These are phyloP conservation scores for Condylostylus longicornis DNA, from an alignment of 1,140 invertebrate genomes.

Conservation along the genomic window DNA sequence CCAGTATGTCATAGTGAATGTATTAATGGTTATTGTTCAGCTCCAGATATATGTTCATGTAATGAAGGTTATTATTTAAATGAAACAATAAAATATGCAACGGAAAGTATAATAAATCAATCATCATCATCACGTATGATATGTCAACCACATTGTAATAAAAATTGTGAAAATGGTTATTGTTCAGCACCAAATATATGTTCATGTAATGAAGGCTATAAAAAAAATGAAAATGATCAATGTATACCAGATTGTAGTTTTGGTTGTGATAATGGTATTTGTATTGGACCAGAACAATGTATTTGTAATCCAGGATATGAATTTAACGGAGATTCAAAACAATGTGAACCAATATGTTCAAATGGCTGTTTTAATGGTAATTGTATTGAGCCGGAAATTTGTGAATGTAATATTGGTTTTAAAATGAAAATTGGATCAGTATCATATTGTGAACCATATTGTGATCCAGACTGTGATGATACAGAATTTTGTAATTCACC, in stretches of 20 bases:
- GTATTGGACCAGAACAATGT: slow-evolving; percentile 39
- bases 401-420: slow-evolving; percentile 45
- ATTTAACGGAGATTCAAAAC: slow-evolving; percentile 19
- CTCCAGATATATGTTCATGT: slow-evolving; percentile 35
- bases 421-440: slow-evolving; percentile 4
- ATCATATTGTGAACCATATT: slow-evolving; percentile 30
- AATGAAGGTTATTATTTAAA: slow-evolving; percentile 6
- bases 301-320: slow-evolving; percentile 41
- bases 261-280: slow-evolving; percentile 39
- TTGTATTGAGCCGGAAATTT: slow-evolving; percentile 32
- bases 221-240: slow-evolving; percentile 15
- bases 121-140: slow-evolving; percentile 12
- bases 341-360: slow-evolving; percentile 18
- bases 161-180: slow-evolving; percentile 35
- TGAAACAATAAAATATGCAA: slow-evolving; percentile 4
- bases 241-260: slow-evolving; percentile 37
- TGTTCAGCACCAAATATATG: slow-evolving; percentile 37
- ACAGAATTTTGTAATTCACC: slow-evolving; percentile 15
- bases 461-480: slow-evolving; percentile 23
- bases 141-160: slow-evolving; percentile 20
- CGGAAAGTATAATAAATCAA: neutral
- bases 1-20: slow-evolving; percentile 36
- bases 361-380: slow-evolving; percentile 27
- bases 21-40: slow-evolving; percentile 37
- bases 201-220: slow-evolving; percentile 25